A percentile compares a stretch with the other conserved stretches of the same genome.
phyloP scores from a whole-genome alignment of 2,888 invertebrate species.

The Ceraclea dissimilis region DNA sequence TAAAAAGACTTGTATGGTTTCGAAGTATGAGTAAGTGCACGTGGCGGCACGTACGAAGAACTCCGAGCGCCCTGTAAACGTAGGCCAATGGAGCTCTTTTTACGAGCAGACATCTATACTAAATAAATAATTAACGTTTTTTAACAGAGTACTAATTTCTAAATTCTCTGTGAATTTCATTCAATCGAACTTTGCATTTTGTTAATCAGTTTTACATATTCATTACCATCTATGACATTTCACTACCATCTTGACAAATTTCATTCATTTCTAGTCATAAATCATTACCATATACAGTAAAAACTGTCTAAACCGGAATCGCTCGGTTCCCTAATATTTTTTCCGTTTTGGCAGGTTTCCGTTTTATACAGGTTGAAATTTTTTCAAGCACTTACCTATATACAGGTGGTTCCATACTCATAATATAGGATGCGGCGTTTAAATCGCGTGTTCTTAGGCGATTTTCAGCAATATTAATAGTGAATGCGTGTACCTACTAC shows the following conservation, averaged over 20 bases:
- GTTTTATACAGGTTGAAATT: too few relatives aligned
- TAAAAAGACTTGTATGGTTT: neutral
- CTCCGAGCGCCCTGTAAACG: neutral
- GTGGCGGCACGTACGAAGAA: neutral
- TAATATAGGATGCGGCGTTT: too few relatives aligned
- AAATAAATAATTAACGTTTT: neutral
- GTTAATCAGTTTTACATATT: neutral
- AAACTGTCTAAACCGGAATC: too few relatives aligned
- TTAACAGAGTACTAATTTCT: neutral
- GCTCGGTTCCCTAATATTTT: neutral
- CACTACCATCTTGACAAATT: neutral
- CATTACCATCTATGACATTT: neutral
- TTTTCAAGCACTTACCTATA: too few relatives aligned
- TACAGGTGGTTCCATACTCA: too few relatives aligned
- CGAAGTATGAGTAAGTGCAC: neutral
- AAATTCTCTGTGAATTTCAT: neutral
- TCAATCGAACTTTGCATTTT: neutral
- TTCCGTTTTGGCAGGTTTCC: too few relatives aligned
- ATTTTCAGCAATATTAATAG: too few relatives aligned
- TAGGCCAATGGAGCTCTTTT: neutral
- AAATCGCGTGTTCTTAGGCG: too few relatives aligned
- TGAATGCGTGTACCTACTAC: too few relatives aligned
- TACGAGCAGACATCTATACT: neutral
- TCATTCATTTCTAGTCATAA: neutral
- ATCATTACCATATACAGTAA: neutral